Base-by-base conservation (phyloP, 2,113 vertebrate species). In the Okapia johnstoni region DNA sequence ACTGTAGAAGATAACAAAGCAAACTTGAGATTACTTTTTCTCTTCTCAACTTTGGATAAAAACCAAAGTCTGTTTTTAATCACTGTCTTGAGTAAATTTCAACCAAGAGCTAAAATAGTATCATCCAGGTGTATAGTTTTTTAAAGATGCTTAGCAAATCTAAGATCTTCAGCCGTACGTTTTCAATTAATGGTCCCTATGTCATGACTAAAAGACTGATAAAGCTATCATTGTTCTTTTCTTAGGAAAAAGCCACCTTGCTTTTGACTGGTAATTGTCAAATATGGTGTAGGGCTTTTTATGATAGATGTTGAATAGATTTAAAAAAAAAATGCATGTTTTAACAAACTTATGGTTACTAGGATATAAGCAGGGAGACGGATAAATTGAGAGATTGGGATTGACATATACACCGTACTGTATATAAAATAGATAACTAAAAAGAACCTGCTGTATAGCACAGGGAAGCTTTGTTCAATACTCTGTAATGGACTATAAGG, bases 31-130 rank as follows among this genome's bases (percentile, higher is more conserved):
- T 94, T 93, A 93, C 88, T 89, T 96, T 94, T 98, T 95, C 95
- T 97, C 95, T 93, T 96, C 94, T 97, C 70, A 91, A 73, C 25
- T 50, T 90, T 97, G 97, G 93, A 96, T 91, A 90, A 97, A 98
- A 97, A 96, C 91, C 96, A 98, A 97, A 70, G 91, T 89, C 97
- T 97, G 96, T 79, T 96, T 97, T 97, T 90, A 91, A 97, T 98
- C 97, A 97, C 92, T 89, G 61, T 84, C 97, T 95, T 60, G 77
- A 70, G 23, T 66, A 83, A 12, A 55, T 97, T 97, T 97, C 86
- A 93, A 91, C 91, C n/a, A 89, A 92, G 50, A 77, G 25, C 93
- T 93, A 86, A 94, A 97, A 77, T 79, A 92, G 58, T 79, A 89
- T 87, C 92, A 90, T 93, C 85, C 94, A 97, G 97, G 93, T 97